Base-by-base conservation (phyloP, 2,113 vertebrate genomes). In the Cinclus mexicanus region DNA sequence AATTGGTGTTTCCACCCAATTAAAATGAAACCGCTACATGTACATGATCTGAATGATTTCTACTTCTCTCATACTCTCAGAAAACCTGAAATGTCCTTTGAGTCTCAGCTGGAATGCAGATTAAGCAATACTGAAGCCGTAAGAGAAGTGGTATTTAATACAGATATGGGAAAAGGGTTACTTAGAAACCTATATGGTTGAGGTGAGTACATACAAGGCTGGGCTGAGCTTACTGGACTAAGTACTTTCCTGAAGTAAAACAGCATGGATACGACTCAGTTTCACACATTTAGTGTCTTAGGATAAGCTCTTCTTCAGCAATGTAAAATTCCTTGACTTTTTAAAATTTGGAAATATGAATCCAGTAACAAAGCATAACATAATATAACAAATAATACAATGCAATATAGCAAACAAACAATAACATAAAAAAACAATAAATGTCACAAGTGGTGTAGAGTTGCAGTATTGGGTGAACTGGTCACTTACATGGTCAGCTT, bases 1-100 rank as follows among this genome's bases (percentile, higher is more conserved):
- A 52, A 52, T 52, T 52, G 50, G 26, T 29, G 26, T 29, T 52
- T 52, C 50, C 50, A 52, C 50, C 15, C 50, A 52, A 11, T 52
- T 52, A 17, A 28, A 52, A 28, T 52, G 15, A 52, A 28, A 52
- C 50, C 15, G 29, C 26, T 52, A 52, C 26, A 52, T 29, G 16
- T 94, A 94, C 85, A 87, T 52, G 72, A 94, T 95, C 95, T 97
- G 53, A 87, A 67, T 42, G 42, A 96, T 92, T 96, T 96, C 46
- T 95, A 64, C 75, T 96, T 95, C 83, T 90, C 79, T 96, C 65
- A 41, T 65, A 76, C 89, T 96, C 93, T 97, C 72, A 89, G 92
- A 71, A 86, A 92, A 88, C 50, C 60, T 94, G 80, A 94, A 95
- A 90, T 18, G 28, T 89, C 93, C 95, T 96, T 85, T 84, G 79